Base-by-base conservation (phyloP, 2,797 vertebrate species). In the Scolopax rusticola region DNA sequence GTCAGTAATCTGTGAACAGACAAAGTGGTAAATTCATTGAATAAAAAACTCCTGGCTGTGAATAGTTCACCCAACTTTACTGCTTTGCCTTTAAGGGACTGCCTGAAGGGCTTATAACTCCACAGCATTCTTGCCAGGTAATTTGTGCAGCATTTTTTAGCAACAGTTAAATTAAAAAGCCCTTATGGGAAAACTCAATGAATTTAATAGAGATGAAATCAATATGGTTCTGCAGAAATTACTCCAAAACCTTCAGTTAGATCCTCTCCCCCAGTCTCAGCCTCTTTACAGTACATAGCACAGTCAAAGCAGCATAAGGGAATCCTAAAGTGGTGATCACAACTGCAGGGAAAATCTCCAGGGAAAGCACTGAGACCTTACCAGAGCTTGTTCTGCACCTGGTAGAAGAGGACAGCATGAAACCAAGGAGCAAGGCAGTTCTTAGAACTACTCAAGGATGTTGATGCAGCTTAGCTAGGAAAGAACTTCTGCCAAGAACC, bases 71-170 rank as follows among this genome's bases (percentile, higher is more conserved):
- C 82, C 87, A 92, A 69, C 69, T 95, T 94, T 93, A 96, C 68
- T 86, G 92, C 67, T 95, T 91, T 91, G 89, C 93, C 95, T 95
- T 95, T 90, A 96, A 96, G 95, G 89, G 73, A 53, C 89, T 91
- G 92, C 89, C 94, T 93, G 63, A 95, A 97, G 94, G 94, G 56
- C 73, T 95, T 94, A 12, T 87, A 96, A 93, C 59, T 86, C 87
- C 69, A 33, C 40, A 63, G 70, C 82, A 63, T 76, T 94, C 87
- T 89, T 95, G 87, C 96, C 87, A 95, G 92, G 94, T 93, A 95
- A 95, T 95, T 96, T 94, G 93, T 79, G 89, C 82, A 78, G 93
- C 91, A 94, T 95, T 96, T 96, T 95, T 94, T 69, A 95, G 84
- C 80, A 91, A 96, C 8, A 8, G 85, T 94, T 95, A 96, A 96